Evolutionary conservation across 2,797 vertebrate species (phyloP), one percentile per base, ranked within the genome.

Genomic region (Sorex maritimensis): DNA sequence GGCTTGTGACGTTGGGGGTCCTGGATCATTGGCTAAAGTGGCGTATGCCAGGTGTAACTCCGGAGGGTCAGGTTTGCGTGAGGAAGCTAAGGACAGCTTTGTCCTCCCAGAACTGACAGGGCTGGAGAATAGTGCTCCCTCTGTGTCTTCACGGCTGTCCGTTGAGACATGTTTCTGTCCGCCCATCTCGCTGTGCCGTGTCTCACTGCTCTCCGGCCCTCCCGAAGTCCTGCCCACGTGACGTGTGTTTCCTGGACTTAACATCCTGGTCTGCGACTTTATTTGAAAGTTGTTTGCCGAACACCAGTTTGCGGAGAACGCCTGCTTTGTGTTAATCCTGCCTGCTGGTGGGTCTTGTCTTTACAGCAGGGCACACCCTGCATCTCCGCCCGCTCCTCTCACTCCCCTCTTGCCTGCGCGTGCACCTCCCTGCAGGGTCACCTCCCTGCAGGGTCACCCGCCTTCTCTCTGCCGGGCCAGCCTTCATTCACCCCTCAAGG

Each of bases 181-280:
- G 10, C 11, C 41, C 19, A 0, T 23, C n/a, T 30, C 12, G 3
- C 44, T 49, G 28, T 17, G 44, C 30, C 23, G 4, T 0, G 17
- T 26, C 26, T 72, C 19, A 28, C 41, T 74, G 49, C 49, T 67
- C 26, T 7, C 17, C 0, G 3, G 17, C 4, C 0, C 55, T 58
- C 17, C 14, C 15, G 11, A 58, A 58, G 55, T 19, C 17, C 17
- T 58, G 55, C 55, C 55, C 55, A 17, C 17, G 55, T 5, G 15
- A 19, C 55, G 17, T 19, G 5, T 58, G 55, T 58, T 15, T 58
- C 17, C 55, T 19, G 55, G 15, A 58, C 17, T 15, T 15, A 58
- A 58, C 55, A 58, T 58, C 55, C 17, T 58, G 17, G 55, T 15
- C 14, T 5, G 55, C 5, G 14, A 61, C n/a, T 88, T 13, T 12